Base-by-base conservation (phyloP, 2,797 vertebrate genomes). In the Enteromius viviparus region DNA sequence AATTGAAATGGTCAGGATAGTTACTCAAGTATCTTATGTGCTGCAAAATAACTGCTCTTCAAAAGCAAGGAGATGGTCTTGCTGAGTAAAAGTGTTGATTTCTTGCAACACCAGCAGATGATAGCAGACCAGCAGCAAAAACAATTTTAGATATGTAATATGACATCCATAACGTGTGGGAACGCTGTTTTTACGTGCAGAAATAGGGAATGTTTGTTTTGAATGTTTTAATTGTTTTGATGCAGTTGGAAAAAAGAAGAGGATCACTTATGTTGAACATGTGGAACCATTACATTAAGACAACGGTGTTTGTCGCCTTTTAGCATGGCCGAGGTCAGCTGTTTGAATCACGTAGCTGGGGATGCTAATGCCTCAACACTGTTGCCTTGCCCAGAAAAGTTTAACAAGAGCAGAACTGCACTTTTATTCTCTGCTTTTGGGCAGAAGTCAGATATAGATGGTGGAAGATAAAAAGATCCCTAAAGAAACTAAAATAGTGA, bases 381-480 rank as follows among this genome's bases (percentile, higher is more conserved):
- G 10, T 40, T 42, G n/a, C n/a, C 64, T 58, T 12, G 21, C 55
- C 64, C 29, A 51, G 45, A 14, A 66, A 75, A 55, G 45, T 68
- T 68, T 40, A 68, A 79, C 34, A 80, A 58, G 66, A 70, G 78
- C 65, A 69, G 34, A 70, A 49, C 12, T 34, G 19, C 4, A 17
- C 58, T 78, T 78, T n/a, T 76, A 47, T 68, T 68, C 21, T 26
- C 4, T 51, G 42, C 47, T 68, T 68, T 34, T 53, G 47, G 29
- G 26, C 47, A 78, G 49, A 80, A 80, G 65, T 64, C 32, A 68
- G 47, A 68, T 69, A 60, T 64, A 74, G 55, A 81, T 49, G 40
- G 10, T 76, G 26, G 19, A 62, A 75, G 32, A 75, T 66, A 53
- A 65, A 75, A 47, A 47, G 40, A 34, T 26, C 34, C 34, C 12